Evolutionary conservation across 2,888 invertebrate genomes (phyloP), one percentile per base, ranked within the genome.

Genomic region (Gymnosoma rotundatum): DNA sequence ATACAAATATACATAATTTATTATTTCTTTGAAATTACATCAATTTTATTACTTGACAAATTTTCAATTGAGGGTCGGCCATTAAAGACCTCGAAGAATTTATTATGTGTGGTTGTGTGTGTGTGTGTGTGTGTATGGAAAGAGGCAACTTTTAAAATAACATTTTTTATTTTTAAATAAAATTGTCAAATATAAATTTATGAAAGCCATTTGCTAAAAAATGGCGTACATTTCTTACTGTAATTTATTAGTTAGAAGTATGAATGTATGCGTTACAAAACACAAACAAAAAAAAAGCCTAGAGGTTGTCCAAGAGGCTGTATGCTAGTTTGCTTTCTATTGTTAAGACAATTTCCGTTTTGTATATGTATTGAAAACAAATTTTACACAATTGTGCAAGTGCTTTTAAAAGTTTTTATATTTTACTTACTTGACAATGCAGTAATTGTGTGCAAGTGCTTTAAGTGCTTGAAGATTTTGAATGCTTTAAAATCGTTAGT

Each of bases 11-110:
- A 61, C 10, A 52, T 36, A 50, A 72, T 70, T 58, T 45, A 66
- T 54, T 63, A 54, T 70, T 63, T 60, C 25, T 61, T 42, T 63
- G 38, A 21, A 50, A 64, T 72, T 61, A 66, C 72, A 79, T 72
- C 66, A 72, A 83, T 83, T 83, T 72, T 60, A 66, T 60, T 60
- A 76, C 61, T 80, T 79, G 83, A 83, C 83, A 83, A 83, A 80
- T 76, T 67, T 80, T 76, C 83, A 72, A 56, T 76, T 72, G 56
- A 67, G 52, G 42, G 38, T 76, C 56, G 38, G 50, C 12, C 20
- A 42, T 45, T 63, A 45, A 66, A 25, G 45, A 70, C 60, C 38
- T 73, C 52, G 54, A 66, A 75, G 2, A 66, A 75, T 70, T 69
- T 76, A 82, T 82, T 36, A 60, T 67, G 32, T 54, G 52, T 38